phyloP scores from a whole-genome alignment of 2,113 vertebrate species.

The Myrmecobius fasciatus region DNA sequence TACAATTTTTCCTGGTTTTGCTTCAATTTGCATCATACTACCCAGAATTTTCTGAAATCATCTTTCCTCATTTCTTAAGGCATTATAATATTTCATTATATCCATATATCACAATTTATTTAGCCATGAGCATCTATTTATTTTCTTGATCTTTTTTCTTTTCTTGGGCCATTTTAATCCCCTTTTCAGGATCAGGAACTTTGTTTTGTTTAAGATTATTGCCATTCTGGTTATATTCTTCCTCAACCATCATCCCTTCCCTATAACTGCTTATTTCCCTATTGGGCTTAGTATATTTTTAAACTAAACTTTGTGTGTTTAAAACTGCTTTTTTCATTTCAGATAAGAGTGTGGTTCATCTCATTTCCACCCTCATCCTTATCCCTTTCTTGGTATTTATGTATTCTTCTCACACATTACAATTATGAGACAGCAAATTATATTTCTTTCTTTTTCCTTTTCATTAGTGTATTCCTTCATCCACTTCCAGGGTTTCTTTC shows the following conservation, averaged over 20 bases:
- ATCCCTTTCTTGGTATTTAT: background rate
- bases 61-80: background rate
- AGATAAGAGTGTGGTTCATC: background rate
- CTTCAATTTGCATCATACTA: background rate
- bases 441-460: background rate
- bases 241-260: background rate
- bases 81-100: background rate
- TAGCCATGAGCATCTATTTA: background rate
- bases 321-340: background rate
- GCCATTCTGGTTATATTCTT: background rate
- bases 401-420: background rate
- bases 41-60: background rate
- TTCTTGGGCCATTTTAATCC: too few species aligned
- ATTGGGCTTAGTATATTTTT: background rate
- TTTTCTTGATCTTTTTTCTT: background rate
- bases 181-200: background rate
- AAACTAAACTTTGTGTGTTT: background rate
- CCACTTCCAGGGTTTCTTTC: background rate
- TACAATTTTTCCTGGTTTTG: background rate
- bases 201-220: background rate
- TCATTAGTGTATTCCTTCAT: background rate
- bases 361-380: background rate
- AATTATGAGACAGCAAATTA: background rate
- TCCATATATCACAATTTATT: background rate
- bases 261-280: background rate